Conservation (phyloP, 2,888 invertebrate species). For the Eledona agricola region DNA sequence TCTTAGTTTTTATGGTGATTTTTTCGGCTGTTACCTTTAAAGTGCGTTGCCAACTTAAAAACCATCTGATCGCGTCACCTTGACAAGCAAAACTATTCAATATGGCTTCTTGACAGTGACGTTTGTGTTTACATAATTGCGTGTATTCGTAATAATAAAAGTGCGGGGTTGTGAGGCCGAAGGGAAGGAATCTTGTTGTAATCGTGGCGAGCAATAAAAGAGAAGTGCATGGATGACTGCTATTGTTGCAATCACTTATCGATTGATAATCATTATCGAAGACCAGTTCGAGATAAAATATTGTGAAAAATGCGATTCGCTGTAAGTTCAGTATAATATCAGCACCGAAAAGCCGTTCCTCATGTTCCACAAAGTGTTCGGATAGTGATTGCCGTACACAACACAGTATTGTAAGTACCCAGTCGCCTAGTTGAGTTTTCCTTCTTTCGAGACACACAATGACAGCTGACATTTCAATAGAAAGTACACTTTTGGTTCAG, state of each 20-base stretch:
- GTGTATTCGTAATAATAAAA: slow-evolving; percentile 50
- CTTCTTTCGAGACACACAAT: slow-evolving; percentile 39
- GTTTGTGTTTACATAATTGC: slow-evolving; percentile 62
- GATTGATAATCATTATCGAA: slow-evolving; percentile 37
- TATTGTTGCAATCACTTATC: slow-evolving; percentile 34
- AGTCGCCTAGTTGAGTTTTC: slow-evolving; percentile 26
- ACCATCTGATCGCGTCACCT: slow-evolving; percentile 35
- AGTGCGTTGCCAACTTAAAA: slow-evolving; percentile 30
- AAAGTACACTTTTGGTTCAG: slow-evolving; percentile 57
- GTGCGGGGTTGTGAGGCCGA: slow-evolving; percentile 30
- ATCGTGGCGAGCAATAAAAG: slow-evolving; percentile 31
- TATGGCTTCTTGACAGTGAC: slow-evolving; percentile 60
- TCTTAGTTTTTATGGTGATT: too few species aligned
- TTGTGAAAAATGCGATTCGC: slow-evolving; percentile 50
- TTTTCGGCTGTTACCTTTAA: slow-evolving; percentile 3
- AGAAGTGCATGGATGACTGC: slow-evolving; percentile 33
- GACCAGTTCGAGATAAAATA: slow-evolving; percentile 46
- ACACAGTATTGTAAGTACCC: slow-evolving; percentile 59
- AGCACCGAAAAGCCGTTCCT: slow-evolving; percentile 29
- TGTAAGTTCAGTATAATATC: slow-evolving; percentile 27
- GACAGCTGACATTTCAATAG: slow-evolving; percentile 58
- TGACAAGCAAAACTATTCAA: slow-evolving; percentile 51
- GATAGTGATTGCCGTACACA: slow-evolving; percentile 56
- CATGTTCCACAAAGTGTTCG: slow-evolving; percentile 53
- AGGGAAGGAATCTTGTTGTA: slow-evolving; percentile 35